Evolutionary conservation across 2,888 invertebrate species (phyloP), one percentile per base, ranked within the genome.

Genomic region (Parnassius apollo): DNA sequence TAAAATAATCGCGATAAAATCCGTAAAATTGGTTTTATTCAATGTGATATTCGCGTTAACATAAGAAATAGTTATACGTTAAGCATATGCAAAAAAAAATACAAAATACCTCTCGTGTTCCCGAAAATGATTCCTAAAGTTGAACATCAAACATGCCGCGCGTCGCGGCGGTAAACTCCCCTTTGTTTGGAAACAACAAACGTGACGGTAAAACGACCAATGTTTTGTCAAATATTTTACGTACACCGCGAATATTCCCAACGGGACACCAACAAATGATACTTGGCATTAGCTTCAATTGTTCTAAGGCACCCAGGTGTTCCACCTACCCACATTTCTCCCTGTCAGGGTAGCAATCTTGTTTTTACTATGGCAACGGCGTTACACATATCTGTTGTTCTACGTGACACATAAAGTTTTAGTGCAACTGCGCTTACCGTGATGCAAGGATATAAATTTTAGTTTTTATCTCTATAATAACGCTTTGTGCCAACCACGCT

Each of bases 381-480:
- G 42, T 53, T 52, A 10, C 56, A 55, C 61, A 25, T 42, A 42
- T 44, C 44, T 51, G 56, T 55, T 25, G 42, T 12, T 35, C 49
- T 55, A 62, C 62, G 59, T 59, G 62, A 59, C 50, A 55, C 44
- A 49, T 49, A 49, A 49, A 80, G 73, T 80, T 82, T 82, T 77
- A 76, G 77, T 71, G 69, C 70, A 68, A 49, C 49, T 13, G 71
- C 70, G 73, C 74, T 76, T 71, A 70, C 70, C 77, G 71, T 77
- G 75, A 78, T 79, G 78, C 79, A 78, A 75, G 78, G 76, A 76
- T 77, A 79, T 81, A 76, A 80, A 77, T 81, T 81, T 75, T 73
- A 74, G 73, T 78, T 81, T 83, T 82, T 75, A 53, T 22, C 52
- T 46, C 35, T 35, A 57, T 57, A 13, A 57, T 42, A 35, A 54